These are phyloP conservation scores for Lissonota sp. DNA, from an alignment of 2,888 invertebrate species.

Conservation along the genomic window DNA sequence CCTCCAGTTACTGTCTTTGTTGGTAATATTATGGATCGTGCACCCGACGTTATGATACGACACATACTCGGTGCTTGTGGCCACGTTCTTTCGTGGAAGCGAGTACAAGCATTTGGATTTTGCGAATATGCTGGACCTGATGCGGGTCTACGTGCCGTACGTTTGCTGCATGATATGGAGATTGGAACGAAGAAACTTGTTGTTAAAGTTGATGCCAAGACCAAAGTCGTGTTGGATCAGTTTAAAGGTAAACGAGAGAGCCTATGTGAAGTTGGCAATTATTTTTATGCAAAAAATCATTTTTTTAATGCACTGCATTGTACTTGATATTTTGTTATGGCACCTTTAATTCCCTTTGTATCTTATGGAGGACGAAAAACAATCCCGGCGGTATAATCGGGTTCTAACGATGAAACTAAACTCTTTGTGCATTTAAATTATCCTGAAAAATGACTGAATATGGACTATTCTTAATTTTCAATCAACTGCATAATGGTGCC, in stretches of 20 bases:
- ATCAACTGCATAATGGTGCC: too few relatives aligned
- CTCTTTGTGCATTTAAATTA: too few relatives aligned
- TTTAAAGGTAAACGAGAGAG: constrained; percentile 89
- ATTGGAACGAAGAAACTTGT: constrained; percentile 97
- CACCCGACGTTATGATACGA: constrained; percentile 97
- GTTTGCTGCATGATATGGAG: constrained; percentile 95
- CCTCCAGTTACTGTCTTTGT: constrained; percentile 99
- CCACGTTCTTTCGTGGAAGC: constrained; percentile 97
- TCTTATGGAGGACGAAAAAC: too few relatives aligned
- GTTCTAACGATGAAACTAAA: too few relatives aligned
- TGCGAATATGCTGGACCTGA: constrained; percentile 98
- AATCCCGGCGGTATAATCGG: too few relatives aligned
- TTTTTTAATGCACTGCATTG: too few relatives aligned
- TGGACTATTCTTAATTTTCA: too few relatives aligned
- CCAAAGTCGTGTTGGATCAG: constrained; percentile 96
- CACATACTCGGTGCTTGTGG: constrained; percentile 97
- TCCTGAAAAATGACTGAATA: too few relatives aligned
- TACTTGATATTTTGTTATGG: too few relatives aligned
- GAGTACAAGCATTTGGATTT: constrained; percentile 99
- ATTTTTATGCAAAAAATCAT: too few relatives aligned
- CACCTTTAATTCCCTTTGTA: too few relatives aligned
- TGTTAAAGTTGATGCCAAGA: constrained; percentile 98
- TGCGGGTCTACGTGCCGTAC: constrained; percentile 96
- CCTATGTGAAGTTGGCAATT: too few relatives aligned
- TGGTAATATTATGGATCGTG: constrained; percentile 97